Evolutionary conservation across 2,113 vertebrate species (phyloP), one percentile per base, ranked within the genome.

Genomic region (Mungos mungo): DNA sequence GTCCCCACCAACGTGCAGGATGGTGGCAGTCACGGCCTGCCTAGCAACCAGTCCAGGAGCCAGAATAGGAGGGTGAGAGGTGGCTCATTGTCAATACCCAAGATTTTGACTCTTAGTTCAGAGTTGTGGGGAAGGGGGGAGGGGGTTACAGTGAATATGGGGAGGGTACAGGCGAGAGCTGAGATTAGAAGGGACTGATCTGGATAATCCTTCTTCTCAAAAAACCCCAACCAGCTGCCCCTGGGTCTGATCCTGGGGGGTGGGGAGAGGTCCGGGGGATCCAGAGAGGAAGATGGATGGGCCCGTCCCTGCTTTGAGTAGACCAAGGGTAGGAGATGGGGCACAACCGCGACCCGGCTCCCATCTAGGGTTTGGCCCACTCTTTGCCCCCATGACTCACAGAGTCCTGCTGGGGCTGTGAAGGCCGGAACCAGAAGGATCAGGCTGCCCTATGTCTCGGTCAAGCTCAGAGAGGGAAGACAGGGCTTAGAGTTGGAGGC

Each of bases 121-220:
- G 83, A 57, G 18, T 33, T 11, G 87, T 27, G 52, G 72, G 76
- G 63, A n/a, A 41, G 47, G 79, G 74, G 66, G 21, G 35, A 54
- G 79, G 69, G 35, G 88, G 66, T 21, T 35, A 10, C 0, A 7
- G n/a, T 2, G 29, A 88, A 6, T 23, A 6, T 1, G 7, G 85
- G 90, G 91, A 89, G 94, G 80, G 82, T n/a, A 23, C 69, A 66
- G 92, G n/a, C 35, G 50, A 76, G 93, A 97, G 96, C 86, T 81
- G 97, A 96, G 98, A 96, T 98, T 98, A 98, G 90, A 93, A 72
- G 66, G 66, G 96, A 88, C 96, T 98, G 95, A 98, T 90, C 97
- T 96, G 96, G 97, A 98, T 98, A 97, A 98, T 98, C 98, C 96
- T 95, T 79, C 82, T 95, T 84, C 91, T 88, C 4, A 1, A 96